A percentile compares a stretch with the other conserved stretches of the same genome.
Evolutionary conservation across 2,113 vertebrate species (phyloP).

Genomic region (Lamprologus sp.): DNA sequence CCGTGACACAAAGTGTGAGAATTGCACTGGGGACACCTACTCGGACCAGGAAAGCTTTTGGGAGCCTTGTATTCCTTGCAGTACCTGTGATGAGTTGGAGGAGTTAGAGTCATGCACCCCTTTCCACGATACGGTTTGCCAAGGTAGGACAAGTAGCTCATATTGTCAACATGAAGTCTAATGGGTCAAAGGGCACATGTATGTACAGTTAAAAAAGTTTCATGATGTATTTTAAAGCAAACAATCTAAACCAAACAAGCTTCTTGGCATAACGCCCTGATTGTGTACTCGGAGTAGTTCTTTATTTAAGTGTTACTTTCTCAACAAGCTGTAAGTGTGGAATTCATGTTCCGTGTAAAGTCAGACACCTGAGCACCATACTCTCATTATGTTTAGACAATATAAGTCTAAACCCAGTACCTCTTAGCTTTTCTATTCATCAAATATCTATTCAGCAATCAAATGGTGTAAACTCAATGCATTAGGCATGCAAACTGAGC

Average conservation of each 20-base stretch:
- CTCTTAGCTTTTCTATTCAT: neutral
- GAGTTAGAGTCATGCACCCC: slow-evolving; percentile 72
- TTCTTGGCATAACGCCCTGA: neutral
- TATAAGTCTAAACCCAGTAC: neutral
- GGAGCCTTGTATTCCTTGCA: slow-evolving; percentile 92
- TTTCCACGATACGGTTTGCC: slow-evolving; percentile 73
- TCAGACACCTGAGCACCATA: neutral
- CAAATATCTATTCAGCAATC: neutral
- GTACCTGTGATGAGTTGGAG: slow-evolving; percentile 79
- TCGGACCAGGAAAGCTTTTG: slow-evolving; percentile 86
- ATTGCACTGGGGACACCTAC: slow-evolving; percentile 79
- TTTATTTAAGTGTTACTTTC: neutral
- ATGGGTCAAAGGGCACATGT: neutral
- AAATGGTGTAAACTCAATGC: neutral
- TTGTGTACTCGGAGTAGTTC: neutral
- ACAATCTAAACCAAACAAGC: neutral
- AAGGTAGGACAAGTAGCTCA: slow-evolving; percentile 64
- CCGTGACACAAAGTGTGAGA: slow-evolving; percentile 84
- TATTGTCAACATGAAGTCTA: neutral
- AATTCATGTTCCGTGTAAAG: neutral
- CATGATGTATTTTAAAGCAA: neutral
- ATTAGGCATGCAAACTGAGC: neutral
- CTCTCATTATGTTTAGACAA: neutral
- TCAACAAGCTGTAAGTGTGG: neutral
- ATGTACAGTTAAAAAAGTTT: neutral